Conservation (phyloP, 2,113 vertebrate species). For the Mormyrus iriodes region DNA sequence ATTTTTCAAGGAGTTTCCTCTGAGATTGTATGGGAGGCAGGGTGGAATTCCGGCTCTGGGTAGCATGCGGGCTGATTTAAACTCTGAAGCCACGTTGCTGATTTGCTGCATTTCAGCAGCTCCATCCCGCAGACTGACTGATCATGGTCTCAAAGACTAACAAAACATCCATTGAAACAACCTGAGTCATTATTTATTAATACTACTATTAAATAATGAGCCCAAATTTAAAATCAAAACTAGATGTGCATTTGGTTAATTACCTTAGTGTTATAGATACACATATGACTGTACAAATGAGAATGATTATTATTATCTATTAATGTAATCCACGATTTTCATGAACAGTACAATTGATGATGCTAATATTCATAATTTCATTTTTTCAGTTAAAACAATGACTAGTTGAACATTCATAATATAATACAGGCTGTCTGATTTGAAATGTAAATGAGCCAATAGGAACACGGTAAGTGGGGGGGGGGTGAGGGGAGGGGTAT, state of each 20-base stretch:
- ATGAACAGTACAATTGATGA: background rate
- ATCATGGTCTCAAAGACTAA: background rate
- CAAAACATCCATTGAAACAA: background rate
- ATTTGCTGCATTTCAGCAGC: background rate
- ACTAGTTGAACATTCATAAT: background rate
- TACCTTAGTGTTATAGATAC: background rate
- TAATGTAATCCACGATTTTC: background rate
- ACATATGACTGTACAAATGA: background rate
- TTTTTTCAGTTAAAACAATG: slow-evolving; percentile 1
- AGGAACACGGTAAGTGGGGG: background rate
- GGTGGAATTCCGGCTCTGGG: background rate
- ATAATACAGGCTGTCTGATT: background rate
- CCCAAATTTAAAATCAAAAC: background rate
- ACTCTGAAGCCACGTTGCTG: slow-evolving; percentile 12
- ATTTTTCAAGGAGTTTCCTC: slow-evolving; percentile 39
- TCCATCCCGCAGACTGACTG: background rate
- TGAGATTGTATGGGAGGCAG: background rate
- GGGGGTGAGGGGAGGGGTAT: background rate
- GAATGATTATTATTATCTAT: background rate
- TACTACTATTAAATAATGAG: background rate
- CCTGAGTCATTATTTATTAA: background rate
- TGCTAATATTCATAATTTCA: background rate
- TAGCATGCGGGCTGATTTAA: slow-evolving; percentile 19
- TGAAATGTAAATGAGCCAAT: background rate
- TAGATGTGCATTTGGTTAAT: background rate